phyloP scores from a whole-genome alignment of 2,797 vertebrate genomes.

The Neosilurus mollespiculum region DNA sequence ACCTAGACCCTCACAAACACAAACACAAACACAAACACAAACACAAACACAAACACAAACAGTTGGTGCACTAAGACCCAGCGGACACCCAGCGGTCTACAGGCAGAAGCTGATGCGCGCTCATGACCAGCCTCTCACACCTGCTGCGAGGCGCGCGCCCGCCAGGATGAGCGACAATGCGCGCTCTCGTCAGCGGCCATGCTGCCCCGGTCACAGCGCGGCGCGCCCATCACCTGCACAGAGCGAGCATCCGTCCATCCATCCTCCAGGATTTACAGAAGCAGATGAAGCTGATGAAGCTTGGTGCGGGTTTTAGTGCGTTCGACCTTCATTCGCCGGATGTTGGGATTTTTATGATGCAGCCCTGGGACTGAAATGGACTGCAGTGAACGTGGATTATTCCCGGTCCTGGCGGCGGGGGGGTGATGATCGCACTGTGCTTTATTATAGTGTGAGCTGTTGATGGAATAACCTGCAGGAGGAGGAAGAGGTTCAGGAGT shows the following conservation, averaged over 20 bases:
- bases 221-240: constrained; percentile 41
- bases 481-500: neutral
- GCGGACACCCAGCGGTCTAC: constrained; percentile 8
- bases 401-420: neutral
- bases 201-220: constrained; percentile 51
- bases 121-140: constrained; percentile 38
- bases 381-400: constrained; percentile 25
- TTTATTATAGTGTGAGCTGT: constrained; percentile 12
- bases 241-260: constrained; percentile 25
- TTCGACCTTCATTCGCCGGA: neutral
- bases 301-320: neutral
- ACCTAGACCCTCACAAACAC: too few species aligned
- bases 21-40: too few species aligned
- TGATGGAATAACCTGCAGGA: neutral
- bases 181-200: constrained; percentile 47
- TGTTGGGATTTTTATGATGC: neutral
- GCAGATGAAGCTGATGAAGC: neutral
- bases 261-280: neutral
- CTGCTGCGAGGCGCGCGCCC: constrained; percentile 33
- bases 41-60: too few species aligned
- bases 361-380: neutral
- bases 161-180: constrained; percentile 16
- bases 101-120: constrained; percentile 29
- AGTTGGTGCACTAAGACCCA: constrained; percentile 55
- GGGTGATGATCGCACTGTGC: too few species aligned